phyloP scores from a whole-genome alignment of 2,113 vertebrate species.

The Cebus imitator region DNA sequence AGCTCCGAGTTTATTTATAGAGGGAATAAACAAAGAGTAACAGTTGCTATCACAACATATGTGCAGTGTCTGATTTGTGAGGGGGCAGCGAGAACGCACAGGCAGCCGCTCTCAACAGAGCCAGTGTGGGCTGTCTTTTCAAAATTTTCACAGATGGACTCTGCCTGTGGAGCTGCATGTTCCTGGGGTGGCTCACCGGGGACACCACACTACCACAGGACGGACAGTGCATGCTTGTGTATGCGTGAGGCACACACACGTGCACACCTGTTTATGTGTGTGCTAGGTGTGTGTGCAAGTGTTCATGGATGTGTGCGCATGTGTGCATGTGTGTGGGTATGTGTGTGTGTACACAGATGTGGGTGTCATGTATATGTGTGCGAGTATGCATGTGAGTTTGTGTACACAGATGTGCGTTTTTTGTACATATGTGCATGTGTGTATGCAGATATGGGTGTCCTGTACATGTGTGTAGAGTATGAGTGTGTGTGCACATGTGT shows the following conservation, averaged over 20 bases:
- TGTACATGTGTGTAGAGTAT: too few relatives aligned
- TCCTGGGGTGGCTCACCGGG: not conserved
- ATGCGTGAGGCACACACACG: too few relatives aligned
- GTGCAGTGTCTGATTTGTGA: not conserved
- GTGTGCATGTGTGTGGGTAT: not conserved
- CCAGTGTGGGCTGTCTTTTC: not conserved
- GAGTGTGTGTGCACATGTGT: too few relatives aligned
- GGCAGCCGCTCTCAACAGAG: not conserved
- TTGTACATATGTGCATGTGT: too few relatives aligned
- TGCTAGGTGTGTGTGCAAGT: not conserved
- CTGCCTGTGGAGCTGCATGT: not conserved
- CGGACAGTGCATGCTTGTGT: not conserved
- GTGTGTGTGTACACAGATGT: not conserved
- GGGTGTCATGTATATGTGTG: not conserved
- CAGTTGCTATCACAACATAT: constrained; percentile 30
- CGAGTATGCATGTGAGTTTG: not conserved
- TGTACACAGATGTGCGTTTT: not conserved
- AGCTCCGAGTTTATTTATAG: constrained; percentile 5
- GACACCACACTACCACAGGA: not conserved
- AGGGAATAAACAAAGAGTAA: constrained; percentile 37
- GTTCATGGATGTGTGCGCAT: not conserved
- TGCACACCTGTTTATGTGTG: not conserved
- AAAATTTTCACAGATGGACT: not conserved
- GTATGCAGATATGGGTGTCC: too few relatives aligned
- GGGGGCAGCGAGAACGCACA: fast-evolving